Evolutionary conservation across 2,888 invertebrate genomes (phyloP).

Genomic region (Dermolepida albohirtum): DNA sequence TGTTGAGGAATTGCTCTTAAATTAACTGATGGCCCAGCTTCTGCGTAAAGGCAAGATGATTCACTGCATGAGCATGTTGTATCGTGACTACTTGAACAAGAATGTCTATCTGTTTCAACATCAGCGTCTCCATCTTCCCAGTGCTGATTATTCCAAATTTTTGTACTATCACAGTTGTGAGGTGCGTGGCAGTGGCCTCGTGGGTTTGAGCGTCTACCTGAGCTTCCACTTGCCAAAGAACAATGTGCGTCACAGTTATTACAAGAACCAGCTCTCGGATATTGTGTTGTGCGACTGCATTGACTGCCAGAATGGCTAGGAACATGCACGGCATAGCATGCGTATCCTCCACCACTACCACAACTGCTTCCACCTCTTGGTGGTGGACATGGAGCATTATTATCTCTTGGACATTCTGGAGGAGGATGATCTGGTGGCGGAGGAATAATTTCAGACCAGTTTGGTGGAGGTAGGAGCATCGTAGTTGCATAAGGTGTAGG

Average conservation of each 20-base stretch:
- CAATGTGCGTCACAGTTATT: constrained; percentile 62
- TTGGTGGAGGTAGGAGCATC: constrained; percentile 71
- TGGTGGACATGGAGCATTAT: constrained; percentile 59
- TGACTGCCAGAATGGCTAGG: constrained; percentile 54
- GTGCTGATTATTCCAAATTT: constrained; percentile 58
- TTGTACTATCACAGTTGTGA: constrained; percentile 60
- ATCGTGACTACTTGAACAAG: constrained; percentile 68
- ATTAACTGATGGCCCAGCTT: constrained; percentile 66
- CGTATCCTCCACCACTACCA: constrained; percentile 61
- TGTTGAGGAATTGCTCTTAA: constrained; percentile 52
- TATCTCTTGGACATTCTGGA: constrained; percentile 66
- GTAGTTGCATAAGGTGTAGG: constrained; percentile 82
- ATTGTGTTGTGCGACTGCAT: constrained; percentile 52
- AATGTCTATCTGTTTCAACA: constrained; percentile 66
- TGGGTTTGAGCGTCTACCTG: constrained; percentile 59
- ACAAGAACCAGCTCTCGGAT: constrained; percentile 59
- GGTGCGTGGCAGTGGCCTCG: constrained; percentile 58
- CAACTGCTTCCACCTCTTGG: constrained; percentile 61
- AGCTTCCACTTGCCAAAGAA: constrained; percentile 62
- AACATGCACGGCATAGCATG: constrained; percentile 63
- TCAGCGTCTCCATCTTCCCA: constrained; percentile 65
- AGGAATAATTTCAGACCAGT: constrained; percentile 71
- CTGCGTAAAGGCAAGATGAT: constrained; percentile 73
- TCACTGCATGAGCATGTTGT: constrained; percentile 74
- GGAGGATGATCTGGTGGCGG: constrained; percentile 73